Evolutionary conservation across 2,888 invertebrate genomes (phyloP).

Genomic region (Nowickia ferox): DNA sequence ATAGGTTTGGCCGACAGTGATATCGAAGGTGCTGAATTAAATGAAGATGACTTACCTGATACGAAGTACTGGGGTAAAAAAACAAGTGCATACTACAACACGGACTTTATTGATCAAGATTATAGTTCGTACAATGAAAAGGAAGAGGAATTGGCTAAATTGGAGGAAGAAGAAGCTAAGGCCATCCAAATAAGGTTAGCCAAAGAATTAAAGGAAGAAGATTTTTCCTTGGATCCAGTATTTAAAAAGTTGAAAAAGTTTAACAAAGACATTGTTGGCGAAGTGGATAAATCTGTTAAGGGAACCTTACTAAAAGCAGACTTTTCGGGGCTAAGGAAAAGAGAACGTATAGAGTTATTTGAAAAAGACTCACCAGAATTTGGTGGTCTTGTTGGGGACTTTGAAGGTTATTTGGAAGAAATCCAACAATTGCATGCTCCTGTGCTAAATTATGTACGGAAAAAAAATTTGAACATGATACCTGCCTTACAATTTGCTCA

Average conservation of each 20-base stretch:
- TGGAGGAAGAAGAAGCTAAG: constrained; percentile 93
- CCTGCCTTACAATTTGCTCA: constrained; percentile 88
- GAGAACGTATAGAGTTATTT: constrained; percentile 90
- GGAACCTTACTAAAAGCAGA: constrained; percentile 87
- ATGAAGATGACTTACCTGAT: constrained; percentile 88
- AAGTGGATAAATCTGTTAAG: constrained; percentile 23
- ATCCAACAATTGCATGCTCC: constrained; percentile 88
- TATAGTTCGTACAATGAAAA: constrained; percentile 84
- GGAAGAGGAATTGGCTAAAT: constrained; percentile 89
- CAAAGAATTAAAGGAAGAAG: constrained; percentile 90
- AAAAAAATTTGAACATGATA: constrained; percentile 87
- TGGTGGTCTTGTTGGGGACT: constrained; percentile 90
- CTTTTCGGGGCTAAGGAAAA: constrained; percentile 88
- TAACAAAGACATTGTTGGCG: constrained; percentile 77
- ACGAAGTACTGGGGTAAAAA: constrained; percentile 95
- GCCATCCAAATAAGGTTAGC: constrained; percentile 90
- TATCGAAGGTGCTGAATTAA: constrained; percentile 87
- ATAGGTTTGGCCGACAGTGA: constrained; percentile 87
- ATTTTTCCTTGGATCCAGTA: constrained; percentile 86
- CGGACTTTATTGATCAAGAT: constrained; percentile 95
- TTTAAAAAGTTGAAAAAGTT: constrained; percentile 75
- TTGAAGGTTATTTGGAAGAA: constrained; percentile 88
- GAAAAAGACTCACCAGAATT: constrained; percentile 95
- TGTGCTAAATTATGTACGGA: constrained; percentile 86
- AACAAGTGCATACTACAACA: constrained; percentile 90